These are phyloP conservation scores for Amorpha juglandis DNA, from an alignment of 2,888 invertebrate genomes.

Conservation along the genomic window DNA sequence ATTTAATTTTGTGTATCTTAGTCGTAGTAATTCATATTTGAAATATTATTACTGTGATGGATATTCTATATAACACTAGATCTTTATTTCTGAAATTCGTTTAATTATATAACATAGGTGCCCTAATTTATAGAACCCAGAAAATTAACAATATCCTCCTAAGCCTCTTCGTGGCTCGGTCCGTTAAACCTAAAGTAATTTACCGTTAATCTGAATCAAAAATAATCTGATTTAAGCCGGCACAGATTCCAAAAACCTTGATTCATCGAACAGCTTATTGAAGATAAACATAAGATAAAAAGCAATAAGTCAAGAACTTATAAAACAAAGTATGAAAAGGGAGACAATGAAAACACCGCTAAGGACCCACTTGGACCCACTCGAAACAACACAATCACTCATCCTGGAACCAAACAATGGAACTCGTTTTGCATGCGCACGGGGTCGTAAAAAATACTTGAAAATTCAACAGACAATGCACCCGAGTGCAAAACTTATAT, in stretches of 20 bases:
- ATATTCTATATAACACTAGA: no score
- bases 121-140: no score
- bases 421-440: conserved; percentile 28
- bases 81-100: no score
- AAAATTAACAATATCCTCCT: no score
- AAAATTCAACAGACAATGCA: conserved; percentile 47
- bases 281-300: neutral
- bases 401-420: conserved; percentile 27
- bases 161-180: no score
- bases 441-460: conserved; percentile 35
- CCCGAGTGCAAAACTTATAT: conserved; percentile 29
- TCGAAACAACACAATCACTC: conserved; percentile 23
- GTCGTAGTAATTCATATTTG: no score
- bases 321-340: neutral
- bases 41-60: no score
- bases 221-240: neutral
- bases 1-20: no score
- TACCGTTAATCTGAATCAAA: no score
- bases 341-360: conserved; percentile 7
- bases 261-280: no score
- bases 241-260: neutral
- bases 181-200: no score
- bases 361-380: conserved; percentile 13
- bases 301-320: conserved; percentile 4
- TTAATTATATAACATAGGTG: no score